Evolutionary conservation across 2,797 vertebrate genomes (phyloP).

Genomic region (Arremon brunneinucha): DNA sequence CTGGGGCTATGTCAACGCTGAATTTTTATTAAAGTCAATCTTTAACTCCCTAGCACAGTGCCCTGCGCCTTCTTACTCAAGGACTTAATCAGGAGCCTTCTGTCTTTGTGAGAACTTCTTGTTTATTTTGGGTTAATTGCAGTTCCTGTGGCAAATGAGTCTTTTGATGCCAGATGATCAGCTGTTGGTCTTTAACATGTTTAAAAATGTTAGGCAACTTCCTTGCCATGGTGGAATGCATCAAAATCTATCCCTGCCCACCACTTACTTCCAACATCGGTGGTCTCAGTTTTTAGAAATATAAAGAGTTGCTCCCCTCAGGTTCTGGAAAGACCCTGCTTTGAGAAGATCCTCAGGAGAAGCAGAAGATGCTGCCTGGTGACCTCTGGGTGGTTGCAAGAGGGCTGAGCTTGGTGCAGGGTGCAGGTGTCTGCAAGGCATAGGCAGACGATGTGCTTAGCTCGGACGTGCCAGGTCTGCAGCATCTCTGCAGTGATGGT

Average conservation of each 20-base stretch:
- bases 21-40: neutral
- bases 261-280: neutral
- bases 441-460: neutral
- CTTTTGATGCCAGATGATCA: neutral
- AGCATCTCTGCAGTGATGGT: neutral
- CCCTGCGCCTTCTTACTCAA: neutral
- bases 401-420: neutral
- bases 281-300: neutral
- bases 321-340: neutral
- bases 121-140: neutral
- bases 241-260: neutral
- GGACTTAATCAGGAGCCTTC: neutral
- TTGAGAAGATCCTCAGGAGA: neutral
- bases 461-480: neutral
- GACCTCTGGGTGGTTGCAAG: neutral
- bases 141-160: neutral
- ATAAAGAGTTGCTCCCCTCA: neutral
- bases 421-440: neutral
- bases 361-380: neutral
- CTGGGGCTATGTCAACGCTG: neutral
- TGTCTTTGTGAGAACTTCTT: neutral
- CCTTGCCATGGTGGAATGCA: fast-evolving
- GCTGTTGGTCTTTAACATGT: neutral
- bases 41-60: neutral
- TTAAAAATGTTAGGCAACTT: neutral